Evolutionary conservation across 2,888 invertebrate genomes (phyloP).

Genomic region (Drosophila anceps): DNA sequence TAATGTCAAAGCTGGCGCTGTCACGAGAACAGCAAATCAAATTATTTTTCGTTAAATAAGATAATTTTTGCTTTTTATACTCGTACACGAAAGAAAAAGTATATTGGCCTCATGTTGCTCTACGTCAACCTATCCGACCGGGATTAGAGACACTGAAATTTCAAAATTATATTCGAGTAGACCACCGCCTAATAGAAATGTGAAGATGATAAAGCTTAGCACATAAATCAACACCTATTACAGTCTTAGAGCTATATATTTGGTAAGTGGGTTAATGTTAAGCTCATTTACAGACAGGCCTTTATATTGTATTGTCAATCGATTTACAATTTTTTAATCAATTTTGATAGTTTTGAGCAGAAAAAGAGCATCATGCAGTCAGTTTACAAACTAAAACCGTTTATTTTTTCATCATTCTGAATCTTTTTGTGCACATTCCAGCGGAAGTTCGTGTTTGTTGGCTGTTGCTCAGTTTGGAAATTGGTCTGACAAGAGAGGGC

Average conservation of each 20-base stretch:
- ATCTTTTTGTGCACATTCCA: constrained; percentile 18
- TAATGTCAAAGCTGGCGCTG: constrained; percentile 28
- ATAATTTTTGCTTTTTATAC: constrained; percentile 3
- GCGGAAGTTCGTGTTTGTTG: constrained; percentile 15
- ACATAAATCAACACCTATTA: not conserved
- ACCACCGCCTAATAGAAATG: not conserved
- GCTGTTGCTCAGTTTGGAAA: constrained; percentile 32
- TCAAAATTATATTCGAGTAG: not conserved
- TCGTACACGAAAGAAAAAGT: not conserved
- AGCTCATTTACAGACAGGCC: not conserved
- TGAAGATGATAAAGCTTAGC: not conserved
- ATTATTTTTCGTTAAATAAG: constrained; percentile 57
- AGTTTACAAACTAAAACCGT: not conserved
- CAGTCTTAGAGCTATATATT: not conserved
- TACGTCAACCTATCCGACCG: not conserved
- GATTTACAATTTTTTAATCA: not conserved
- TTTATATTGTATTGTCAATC: not conserved
- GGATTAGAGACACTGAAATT: not conserved
- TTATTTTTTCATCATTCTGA: not conserved
- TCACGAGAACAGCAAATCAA: constrained; percentile 46
- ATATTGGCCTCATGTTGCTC: not conserved
- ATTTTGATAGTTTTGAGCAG: not conserved
- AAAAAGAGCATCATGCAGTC: not conserved
- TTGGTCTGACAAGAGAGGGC: constrained; percentile 34
- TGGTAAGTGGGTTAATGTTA: not conserved